A percentile compares a stretch with the other conserved stretches of the same genome.
These are phyloP conservation scores for Pelecanoides urinatrix DNA, from an alignment of 2,113 vertebrate species.

Conservation along the genomic window DNA sequence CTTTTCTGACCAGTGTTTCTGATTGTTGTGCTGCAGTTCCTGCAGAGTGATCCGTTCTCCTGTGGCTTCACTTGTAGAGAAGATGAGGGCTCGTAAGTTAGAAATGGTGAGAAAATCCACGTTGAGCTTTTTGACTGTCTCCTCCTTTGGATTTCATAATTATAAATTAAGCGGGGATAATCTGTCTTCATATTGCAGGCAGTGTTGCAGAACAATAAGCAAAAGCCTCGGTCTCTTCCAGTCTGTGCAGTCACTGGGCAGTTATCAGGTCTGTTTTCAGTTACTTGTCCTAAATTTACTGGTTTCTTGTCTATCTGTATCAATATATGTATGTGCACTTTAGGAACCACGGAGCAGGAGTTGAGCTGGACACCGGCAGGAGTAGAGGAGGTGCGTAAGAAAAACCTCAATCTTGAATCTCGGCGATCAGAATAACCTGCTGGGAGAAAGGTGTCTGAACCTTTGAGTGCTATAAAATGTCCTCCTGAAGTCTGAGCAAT, in stretches of 20 bases:
- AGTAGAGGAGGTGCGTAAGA: conserved; percentile 6
- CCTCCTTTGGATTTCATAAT: not conserved
- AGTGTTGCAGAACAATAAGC: not conserved
- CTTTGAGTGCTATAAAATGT: not conserved
- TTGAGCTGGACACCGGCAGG: not conserved
- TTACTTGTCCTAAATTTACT: conserved; percentile 14
- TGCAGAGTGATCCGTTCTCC: not conserved
- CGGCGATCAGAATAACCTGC: not conserved
- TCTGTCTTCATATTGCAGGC: not conserved
- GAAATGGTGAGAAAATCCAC: not conserved
- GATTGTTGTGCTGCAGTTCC: not conserved
- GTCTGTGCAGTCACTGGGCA: not conserved
- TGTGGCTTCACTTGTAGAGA: not conserved
- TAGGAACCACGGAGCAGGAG: conserved; percentile 13
- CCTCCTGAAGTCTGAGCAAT: not conserved
- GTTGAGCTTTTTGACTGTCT: not conserved
- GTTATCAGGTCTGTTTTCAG: conserved; percentile 30
- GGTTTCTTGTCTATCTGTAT: not conserved
- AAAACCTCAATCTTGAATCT: not conserved
- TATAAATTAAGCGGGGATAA: not conserved
- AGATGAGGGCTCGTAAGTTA: not conserved
- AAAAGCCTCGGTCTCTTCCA: conserved; percentile 4
- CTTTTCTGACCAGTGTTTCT: not conserved
- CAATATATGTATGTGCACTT: not conserved
- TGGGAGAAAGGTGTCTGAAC: not conserved